Evolutionary conservation across 2,797 vertebrate genomes (phyloP).

Genomic region (Gallirallus australis): DNA sequence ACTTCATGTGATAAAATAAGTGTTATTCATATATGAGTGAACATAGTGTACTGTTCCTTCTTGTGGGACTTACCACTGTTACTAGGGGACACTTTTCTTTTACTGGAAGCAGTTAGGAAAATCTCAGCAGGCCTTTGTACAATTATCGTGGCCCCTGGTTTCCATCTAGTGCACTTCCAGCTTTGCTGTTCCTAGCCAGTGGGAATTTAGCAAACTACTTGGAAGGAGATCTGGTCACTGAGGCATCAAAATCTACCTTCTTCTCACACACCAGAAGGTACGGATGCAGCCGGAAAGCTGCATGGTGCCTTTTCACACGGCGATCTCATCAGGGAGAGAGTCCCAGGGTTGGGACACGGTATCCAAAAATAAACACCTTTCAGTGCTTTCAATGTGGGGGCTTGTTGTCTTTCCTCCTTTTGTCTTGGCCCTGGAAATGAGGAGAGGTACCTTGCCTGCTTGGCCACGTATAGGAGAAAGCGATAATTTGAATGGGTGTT

Average conservation of each 20-base stretch:
- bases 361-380: constrained; percentile 64
- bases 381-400: constrained; percentile 34
- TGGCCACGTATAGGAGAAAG: not conserved
- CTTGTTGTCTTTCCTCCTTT: not conserved
- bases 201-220: constrained; percentile 85
- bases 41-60: constrained; percentile 85
- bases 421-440: constrained; percentile 21
- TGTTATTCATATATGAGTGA: constrained; percentile 91
- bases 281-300: constrained; percentile 52
- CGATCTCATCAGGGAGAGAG: constrained; percentile 45
- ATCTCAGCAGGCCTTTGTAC: constrained; percentile 91
- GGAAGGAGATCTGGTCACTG: constrained; percentile 70
- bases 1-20: constrained; percentile 90
- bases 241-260: constrained; percentile 67
- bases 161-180: constrained; percentile 88
- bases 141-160: constrained; percentile 87
- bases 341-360: constrained; percentile 7
- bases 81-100: constrained; percentile 86
- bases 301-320: constrained; percentile 47
- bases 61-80: constrained; percentile 82
- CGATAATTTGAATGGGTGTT: not conserved
- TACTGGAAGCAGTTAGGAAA: constrained; percentile 85
- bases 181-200: constrained; percentile 78
- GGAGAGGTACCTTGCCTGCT: not conserved
- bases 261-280: constrained; percentile 36